A percentile compares a stretch with the other conserved stretches of the same genome.
phyloP scores from a whole-genome alignment of 2,113 vertebrate genomes.

The Speoplatyrhinus poulsoni region DNA sequence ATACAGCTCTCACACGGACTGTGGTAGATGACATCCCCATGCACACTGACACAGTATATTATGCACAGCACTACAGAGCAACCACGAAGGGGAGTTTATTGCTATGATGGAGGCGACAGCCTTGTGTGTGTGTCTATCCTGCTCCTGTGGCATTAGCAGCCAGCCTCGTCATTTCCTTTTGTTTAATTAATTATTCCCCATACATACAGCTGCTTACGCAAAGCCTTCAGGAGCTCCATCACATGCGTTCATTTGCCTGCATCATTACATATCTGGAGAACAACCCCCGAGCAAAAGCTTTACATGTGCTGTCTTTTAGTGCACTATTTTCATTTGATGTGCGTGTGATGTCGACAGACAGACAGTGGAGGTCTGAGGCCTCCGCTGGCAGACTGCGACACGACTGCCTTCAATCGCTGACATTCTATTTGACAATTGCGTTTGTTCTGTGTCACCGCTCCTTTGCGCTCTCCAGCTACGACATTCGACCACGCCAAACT shows the following conservation, averaged over 20 bases:
- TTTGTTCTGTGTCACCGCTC: conserved; percentile 13
- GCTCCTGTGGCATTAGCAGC: conserved; percentile 26
- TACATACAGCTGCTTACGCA: conserved; percentile 15
- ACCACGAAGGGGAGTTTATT: no score
- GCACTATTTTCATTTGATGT: no score
- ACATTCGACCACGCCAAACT: conserved; percentile 14
- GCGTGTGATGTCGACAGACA: conserved; percentile 20
- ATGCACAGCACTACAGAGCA: no score
- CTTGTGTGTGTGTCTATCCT: conserved; percentile 26
- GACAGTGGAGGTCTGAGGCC: neutral
- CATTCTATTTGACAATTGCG: conserved; percentile 7
- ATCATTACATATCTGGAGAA: conserved; percentile 12
- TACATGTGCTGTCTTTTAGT: neutral
- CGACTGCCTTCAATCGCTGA: conserved; percentile 9
- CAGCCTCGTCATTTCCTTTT: conserved; percentile 19
- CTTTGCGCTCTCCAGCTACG: neutral
- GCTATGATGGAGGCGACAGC: no score
- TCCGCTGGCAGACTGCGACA: conserved; percentile 2
- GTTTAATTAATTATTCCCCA: conserved; percentile 3
- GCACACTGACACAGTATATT: neutral
- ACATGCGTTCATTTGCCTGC: conserved; percentile 11
- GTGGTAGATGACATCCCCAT: neutral
- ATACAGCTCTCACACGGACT: no score
- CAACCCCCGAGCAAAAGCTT: conserved; percentile 15
- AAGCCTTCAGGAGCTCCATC: conserved; percentile 14